phyloP scores from a whole-genome alignment of 1,140 invertebrate species.

The Nephila pilipes region DNA sequence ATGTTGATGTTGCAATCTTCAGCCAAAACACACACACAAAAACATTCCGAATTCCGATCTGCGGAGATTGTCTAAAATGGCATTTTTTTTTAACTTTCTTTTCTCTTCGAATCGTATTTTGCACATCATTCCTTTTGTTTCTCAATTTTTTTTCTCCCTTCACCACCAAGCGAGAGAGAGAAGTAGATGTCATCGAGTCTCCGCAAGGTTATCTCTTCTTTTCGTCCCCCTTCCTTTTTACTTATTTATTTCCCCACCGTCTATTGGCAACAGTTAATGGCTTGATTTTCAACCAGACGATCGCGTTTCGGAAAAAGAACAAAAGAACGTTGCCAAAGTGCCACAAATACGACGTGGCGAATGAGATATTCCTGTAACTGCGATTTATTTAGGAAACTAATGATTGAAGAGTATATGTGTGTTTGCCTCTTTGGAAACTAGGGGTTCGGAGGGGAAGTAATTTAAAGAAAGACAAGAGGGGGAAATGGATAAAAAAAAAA shows the following conservation, averaged over 20 bases:
- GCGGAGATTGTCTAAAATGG: slow-evolving; percentile 60
- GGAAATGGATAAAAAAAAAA: neutral
- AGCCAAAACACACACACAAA: neutral
- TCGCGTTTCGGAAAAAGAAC: slow-evolving; percentile 42
- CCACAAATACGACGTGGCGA: slow-evolving; percentile 2
- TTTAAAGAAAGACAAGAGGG: slow-evolving; percentile 46
- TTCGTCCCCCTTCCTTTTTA: slow-evolving; percentile 1
- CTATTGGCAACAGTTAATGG: slow-evolving; percentile 65
- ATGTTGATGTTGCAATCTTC: slow-evolving; percentile 63
- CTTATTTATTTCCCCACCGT: slow-evolving; percentile 46
- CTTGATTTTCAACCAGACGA: slow-evolving; percentile 50
- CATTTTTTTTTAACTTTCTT: neutral
- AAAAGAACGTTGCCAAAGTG: slow-evolving; percentile 1
- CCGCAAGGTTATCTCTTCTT: slow-evolving; percentile 50
- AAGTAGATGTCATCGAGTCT: slow-evolving; percentile 57
- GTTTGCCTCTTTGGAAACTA: neutral
- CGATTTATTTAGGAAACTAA: slow-evolving; percentile 50
- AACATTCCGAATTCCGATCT: slow-evolving; percentile 67
- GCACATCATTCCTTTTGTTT: slow-evolving; percentile 19
- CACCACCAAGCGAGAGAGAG: neutral
- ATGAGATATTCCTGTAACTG: slow-evolving; percentile 56
- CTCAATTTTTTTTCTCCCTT: neutral
- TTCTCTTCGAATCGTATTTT: slow-evolving; percentile 50
- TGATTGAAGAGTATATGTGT: slow-evolving; percentile 45
- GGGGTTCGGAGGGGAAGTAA: slow-evolving; percentile 7